Base-by-base conservation (phyloP, 2,888 invertebrate species). In the Lepetodrilus schrolli region DNA sequence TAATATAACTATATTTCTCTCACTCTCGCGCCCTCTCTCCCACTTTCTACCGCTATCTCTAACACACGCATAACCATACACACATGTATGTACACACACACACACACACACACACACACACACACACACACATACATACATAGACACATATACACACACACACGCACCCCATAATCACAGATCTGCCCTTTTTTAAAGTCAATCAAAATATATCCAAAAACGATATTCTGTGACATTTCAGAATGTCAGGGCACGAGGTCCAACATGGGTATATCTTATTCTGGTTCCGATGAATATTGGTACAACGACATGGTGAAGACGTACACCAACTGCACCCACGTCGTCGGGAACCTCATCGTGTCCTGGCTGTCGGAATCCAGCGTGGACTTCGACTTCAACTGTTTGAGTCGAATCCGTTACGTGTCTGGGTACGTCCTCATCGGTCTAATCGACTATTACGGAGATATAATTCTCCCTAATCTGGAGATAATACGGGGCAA, bases 401-500 rank as follows among this genome's bases (percentile, higher is more conserved):
- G 36, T 38, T 38, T 66, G 5, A 37, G 66, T 37, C 20, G 21
- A 20, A 66, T 66, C 7, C 66, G 66, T 8, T 66, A 66, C 66
- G 66, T 66, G 2, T 21, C 37, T 10, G 66, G 43, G 13, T 66
- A 37, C 13, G 66, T 66, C 0, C 38, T 43, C 37, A 66, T 66
- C 38, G 66, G 23, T 3, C 3, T 8, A 2, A 2, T 13, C 3
- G 1, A 7, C 3, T 17, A 8, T 2, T 1, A 10, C 8, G 5
- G 8, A 3, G 66, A 66, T 0, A 7, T 66, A 7, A 20, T 7
- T 38, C 43, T 66, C 5, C 37, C 20, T 0, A 66, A 23, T 1
- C 66, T 66, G 5, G 66, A 66, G 37, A 37, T 66, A 21, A 66
- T 66, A 20, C 36, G 66, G 13, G 66, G 37, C 1, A 58, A 58